Evolutionary conservation across 1,140 invertebrate species (phyloP).

Genomic region (Agrilus planipennis): DNA sequence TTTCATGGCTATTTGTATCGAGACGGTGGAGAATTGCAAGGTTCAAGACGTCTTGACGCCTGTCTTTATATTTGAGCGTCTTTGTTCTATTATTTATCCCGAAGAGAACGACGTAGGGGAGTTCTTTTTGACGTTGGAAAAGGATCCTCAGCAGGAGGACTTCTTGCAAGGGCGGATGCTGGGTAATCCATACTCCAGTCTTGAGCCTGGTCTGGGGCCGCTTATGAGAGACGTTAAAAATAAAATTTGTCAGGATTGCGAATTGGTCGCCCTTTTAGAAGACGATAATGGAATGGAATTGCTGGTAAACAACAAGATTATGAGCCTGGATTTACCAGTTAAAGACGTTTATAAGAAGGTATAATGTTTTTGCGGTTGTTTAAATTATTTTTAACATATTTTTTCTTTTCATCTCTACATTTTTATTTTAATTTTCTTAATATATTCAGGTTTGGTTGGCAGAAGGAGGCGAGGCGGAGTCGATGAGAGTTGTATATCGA

Average conservation of each 20-base stretch:
- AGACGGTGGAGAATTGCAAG: conserved; percentile 89
- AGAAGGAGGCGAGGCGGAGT: conserved; percentile 75
- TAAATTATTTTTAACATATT: no score
- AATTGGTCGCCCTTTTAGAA: conserved; percentile 88
- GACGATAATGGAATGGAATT: conserved; percentile 99
- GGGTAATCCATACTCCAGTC: conserved; percentile 92
- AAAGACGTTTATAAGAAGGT: conserved; percentile 83
- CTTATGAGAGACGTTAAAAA: conserved; percentile 98
- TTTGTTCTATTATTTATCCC: conserved; percentile 95
- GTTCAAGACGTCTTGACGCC: conserved; percentile 88
- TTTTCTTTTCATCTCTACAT: no score
- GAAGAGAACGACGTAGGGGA: conserved; percentile 95
- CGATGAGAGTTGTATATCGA: conserved; percentile 97
- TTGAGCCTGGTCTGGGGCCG: conserved; percentile 86
- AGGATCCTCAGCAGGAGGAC: conserved; percentile 97
- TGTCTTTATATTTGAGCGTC: conserved; percentile 92
- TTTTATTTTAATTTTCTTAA: no score
- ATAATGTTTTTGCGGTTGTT: conserved; percentile 6
- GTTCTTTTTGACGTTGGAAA: conserved; percentile 93
- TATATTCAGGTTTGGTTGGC: conserved; percentile 59
- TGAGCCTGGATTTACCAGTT: conserved; percentile 89
- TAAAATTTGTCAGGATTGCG: conserved; percentile 96
- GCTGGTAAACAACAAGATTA: conserved; percentile 97
- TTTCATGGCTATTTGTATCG: conserved; percentile 94
- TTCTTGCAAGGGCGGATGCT: conserved; percentile 93